Percentiles rank a stretch among this genome's conserved stretches.
phyloP scores from a whole-genome alignment of 2,113 vertebrate genomes.

The Zootoca vivipara region DNA sequence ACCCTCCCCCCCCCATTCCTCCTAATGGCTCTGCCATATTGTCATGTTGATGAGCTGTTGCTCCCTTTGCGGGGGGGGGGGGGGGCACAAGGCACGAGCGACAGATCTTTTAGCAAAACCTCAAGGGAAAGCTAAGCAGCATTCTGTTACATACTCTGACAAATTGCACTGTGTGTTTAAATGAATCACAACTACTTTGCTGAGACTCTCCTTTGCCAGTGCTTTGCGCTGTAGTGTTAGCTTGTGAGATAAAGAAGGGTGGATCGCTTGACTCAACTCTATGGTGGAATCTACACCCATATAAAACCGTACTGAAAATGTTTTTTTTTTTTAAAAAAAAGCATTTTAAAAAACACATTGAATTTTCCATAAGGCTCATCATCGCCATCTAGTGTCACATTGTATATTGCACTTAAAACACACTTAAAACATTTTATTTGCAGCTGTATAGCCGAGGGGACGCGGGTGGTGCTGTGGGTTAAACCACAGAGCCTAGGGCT shows the following conservation, averaged over 20 bases:
- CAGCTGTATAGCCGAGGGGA: too few species aligned
- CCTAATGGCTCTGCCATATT: rapidly evolving
- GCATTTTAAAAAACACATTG: neutral
- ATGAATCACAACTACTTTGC: neutral
- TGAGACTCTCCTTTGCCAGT: neutral
- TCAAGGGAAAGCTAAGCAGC: neutral
- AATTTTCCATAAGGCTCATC: too few species aligned
- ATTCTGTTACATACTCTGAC: neutral
- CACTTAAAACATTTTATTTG: too few species aligned
- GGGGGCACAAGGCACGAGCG: too few species aligned
- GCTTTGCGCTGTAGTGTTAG: neutral
- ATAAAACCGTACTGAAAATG: too few species aligned
- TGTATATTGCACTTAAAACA: too few species aligned
- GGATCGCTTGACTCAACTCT: neutral
- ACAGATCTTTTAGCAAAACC: neutral
- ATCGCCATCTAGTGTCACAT: too few species aligned
- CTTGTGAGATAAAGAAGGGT: too few species aligned
- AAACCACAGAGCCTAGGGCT: too few species aligned
- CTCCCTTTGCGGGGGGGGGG: rapidly evolving
- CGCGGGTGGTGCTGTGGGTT: too few species aligned
- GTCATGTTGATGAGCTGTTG: rapidly evolving
- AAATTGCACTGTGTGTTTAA: neutral
- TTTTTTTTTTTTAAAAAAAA: too few species aligned
- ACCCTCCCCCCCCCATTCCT: neutral
- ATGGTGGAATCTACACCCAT: too few species aligned